Conservation (phyloP, 1,140 invertebrate genomes). For the Drosophila mayri region DNA sequence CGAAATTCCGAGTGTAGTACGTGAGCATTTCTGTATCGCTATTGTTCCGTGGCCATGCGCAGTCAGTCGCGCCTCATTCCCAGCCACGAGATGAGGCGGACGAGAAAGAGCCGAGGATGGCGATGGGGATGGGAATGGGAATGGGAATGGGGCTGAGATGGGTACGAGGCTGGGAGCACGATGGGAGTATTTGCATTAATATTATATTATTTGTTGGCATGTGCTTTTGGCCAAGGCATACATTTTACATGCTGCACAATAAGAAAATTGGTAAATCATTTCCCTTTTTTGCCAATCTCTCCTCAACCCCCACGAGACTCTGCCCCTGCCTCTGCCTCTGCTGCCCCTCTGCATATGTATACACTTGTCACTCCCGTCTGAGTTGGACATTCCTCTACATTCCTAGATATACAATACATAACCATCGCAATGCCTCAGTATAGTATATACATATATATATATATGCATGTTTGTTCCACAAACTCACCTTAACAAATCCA, state of each 20-base stretch:
- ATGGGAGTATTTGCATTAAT: slow-evolving; percentile 39
- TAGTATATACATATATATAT: background rate
- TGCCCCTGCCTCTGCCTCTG: too few species aligned
- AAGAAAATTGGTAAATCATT: slow-evolving; percentile 17
- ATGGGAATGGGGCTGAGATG: too few species aligned
- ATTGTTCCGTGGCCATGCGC: slow-evolving; percentile 72
- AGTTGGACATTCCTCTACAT: slow-evolving; percentile 12
- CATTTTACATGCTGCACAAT: slow-evolving; percentile 15
- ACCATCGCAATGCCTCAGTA: slow-evolving; percentile 10
- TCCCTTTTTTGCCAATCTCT: too few species aligned
- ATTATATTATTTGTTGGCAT: slow-evolving; percentile 39
- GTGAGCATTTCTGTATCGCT: slow-evolving; percentile 67
- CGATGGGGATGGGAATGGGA: background rate
- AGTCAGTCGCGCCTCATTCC: slow-evolving; percentile 53
- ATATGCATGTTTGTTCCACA: slow-evolving; percentile 1
- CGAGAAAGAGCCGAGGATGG: background rate
- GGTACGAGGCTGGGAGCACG: slow-evolving; percentile 1
- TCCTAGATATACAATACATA: slow-evolving; percentile 22
- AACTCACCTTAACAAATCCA: slow-evolving; percentile 19
- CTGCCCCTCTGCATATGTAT: slow-evolving; percentile 2
- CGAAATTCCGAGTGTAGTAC: slow-evolving; percentile 32
- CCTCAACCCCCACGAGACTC: background rate
- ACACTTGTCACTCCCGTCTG: slow-evolving; percentile 17
- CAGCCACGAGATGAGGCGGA: slow-evolving; percentile 15
- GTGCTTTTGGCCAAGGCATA: slow-evolving; percentile 3